Base-by-base conservation (phyloP, 2,888 invertebrate genomes). In the Morinoia aosen region DNA sequence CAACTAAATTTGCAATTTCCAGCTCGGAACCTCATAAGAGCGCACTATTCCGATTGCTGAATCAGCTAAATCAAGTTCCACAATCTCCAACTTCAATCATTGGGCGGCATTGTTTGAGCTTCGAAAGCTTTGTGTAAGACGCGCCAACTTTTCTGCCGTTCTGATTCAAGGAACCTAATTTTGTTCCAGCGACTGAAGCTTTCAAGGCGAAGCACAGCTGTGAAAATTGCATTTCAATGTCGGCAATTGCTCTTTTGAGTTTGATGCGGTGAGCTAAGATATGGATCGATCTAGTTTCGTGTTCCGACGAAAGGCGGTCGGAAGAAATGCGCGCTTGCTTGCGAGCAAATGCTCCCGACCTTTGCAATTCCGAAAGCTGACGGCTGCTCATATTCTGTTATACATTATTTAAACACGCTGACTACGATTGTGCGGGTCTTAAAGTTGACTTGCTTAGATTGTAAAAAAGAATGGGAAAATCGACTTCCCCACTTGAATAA, bases 121-220 rank as follows among this genome's bases (percentile, higher is more conserved):
- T 19, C 76, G 33, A 76, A 76, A 76, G 25, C 76, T 25, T 76
- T 76, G 33, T 8, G 16, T 76, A 25, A 19, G 19, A 10, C 76
- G 33, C 76, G 33, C 76, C 3, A 33, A 33, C 33, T 76, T 76
- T 76, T 76, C 76, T 33, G 76, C 76, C 7, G 25, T 19, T 61
- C 76, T 76, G 25, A 76, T 76, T 76, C 76, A 76, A 33, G 25
- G 25, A 16, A 76, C 76, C 76, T 76, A 76, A 76, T 76, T 76
- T 76, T 33, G 76, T 33, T 76, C 76, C 76, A 76, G 33, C 25
- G 76, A 76, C 76, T 76, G 76, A 76, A 76, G 76, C 76, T 76
- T 16, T 76, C 76, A 76, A 76, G 76, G 76, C 76, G 76, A 19
- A 76, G 76, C 76, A 76, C 76, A 76, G 76, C 76, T 76, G 76